Evolutionary conservation across 2,888 invertebrate genomes (phyloP).

Genomic region (Melanophora roralis): DNA sequence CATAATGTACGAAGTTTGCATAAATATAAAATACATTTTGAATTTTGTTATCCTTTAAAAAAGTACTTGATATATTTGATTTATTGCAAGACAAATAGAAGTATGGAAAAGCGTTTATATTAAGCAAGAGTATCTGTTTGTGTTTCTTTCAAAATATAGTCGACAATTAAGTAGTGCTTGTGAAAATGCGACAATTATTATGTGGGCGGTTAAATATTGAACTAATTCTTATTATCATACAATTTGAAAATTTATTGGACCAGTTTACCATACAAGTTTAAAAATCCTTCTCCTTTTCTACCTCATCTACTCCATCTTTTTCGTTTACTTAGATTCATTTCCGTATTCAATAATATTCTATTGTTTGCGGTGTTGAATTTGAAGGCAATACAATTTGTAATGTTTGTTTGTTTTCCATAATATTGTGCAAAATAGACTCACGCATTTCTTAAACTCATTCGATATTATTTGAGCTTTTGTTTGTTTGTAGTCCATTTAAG

Average conservation of each 20-base stretch:
- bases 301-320: background rate
- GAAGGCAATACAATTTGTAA: constrained; percentile 30
- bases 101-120: background rate
- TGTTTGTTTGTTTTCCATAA: constrained; percentile 48
- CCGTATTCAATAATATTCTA: constrained; percentile 29
- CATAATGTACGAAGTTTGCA: constrained; percentile 42
- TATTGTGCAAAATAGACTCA: constrained; percentile 62
- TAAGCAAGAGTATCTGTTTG: constrained; percentile 12
- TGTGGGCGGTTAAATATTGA: constrained; percentile 60
- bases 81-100: constrained; percentile 39
- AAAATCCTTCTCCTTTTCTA: constrained; percentile 23
- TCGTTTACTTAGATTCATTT: background rate
- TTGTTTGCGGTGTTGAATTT: constrained; percentile 39
- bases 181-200: constrained; percentile 56
- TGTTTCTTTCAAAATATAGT: constrained; percentile 3
- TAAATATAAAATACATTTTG: constrained; percentile 44
- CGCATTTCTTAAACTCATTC: constrained; percentile 56
- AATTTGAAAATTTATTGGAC: constrained; percentile 57
- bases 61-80: constrained; percentile 44
- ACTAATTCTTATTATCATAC: constrained; percentile 43
- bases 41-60: constrained; percentile 4
- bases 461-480: constrained; percentile 46
- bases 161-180: background rate
- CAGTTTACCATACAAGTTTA: constrained; percentile 23
- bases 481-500: constrained; percentile 56